These are phyloP conservation scores for Rhagophthalmus giganteus DNA, from an alignment of 2,888 invertebrate genomes.

Conservation along the genomic window DNA sequence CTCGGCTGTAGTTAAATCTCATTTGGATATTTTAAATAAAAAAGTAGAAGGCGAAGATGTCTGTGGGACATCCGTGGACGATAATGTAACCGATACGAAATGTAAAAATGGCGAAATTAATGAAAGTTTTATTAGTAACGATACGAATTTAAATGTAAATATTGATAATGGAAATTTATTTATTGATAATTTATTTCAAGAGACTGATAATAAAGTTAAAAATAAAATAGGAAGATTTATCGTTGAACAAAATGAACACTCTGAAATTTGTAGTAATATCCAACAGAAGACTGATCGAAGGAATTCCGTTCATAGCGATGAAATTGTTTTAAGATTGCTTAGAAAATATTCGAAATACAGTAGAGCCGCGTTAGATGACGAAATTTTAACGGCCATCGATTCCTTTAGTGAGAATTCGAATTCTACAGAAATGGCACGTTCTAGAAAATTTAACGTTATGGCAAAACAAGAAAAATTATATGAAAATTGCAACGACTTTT, in stretches of 20 bases:
- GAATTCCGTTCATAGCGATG: constrained; percentile 50
- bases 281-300: constrained; percentile 46
- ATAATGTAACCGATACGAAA: no score
- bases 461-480: constrained; percentile 51
- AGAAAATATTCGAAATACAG: constrained; percentile 56
- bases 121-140: no score
- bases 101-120: no score
- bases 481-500: constrained; percentile 49
- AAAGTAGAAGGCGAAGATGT: no score
- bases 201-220: constrained; percentile 34
- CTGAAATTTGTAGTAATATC: constrained; percentile 1
- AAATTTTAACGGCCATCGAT: constrained; percentile 52
- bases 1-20: constrained; percentile 8
- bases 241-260: constrained; percentile 23
- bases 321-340: constrained; percentile 52
- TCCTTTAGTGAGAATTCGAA: constrained; percentile 29
- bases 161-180: constrained; percentile 49
- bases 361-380: constrained; percentile 49
- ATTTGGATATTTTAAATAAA: no score
- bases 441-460: constrained; percentile 48
- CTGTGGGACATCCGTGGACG: no score
- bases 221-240: constrained; percentile 34
- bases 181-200: constrained; percentile 53
- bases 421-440: constrained; percentile 23
- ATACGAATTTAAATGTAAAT: constrained; percentile 37